phyloP scores from a whole-genome alignment of 2,888 invertebrate genomes.

The Platerodrilus igneus region DNA sequence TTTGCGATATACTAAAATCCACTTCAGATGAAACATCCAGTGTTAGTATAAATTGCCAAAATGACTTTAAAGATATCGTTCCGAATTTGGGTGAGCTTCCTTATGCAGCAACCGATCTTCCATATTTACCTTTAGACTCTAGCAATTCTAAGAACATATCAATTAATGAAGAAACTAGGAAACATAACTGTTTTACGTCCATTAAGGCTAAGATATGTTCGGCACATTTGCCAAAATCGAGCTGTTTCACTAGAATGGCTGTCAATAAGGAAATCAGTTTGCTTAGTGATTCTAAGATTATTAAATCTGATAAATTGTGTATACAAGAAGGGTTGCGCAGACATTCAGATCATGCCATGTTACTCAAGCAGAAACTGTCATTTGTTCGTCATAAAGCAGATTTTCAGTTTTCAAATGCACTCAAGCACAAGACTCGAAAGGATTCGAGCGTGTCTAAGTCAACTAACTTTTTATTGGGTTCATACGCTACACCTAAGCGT shows the following conservation, averaged over 20 bases:
- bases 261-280: slow-evolving; percentile 47
- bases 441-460: slow-evolving; percentile 43
- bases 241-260: slow-evolving; percentile 45
- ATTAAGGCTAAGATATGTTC: slow-evolving; percentile 48
- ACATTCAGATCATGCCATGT: slow-evolving; percentile 30
- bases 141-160: slow-evolving; percentile 45
- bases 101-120: slow-evolving; percentile 19
- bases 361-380: slow-evolving; percentile 28
- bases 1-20: slow-evolving; percentile 48
- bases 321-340: slow-evolving; percentile 23
- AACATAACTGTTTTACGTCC: slow-evolving; percentile 45
- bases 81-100: slow-evolving; percentile 23
- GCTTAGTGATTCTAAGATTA: slow-evolving; percentile 38
- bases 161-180: slow-evolving; percentile 39
- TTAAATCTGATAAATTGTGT: slow-evolving; percentile 32
- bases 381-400: slow-evolving; percentile 23
- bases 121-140: slow-evolving; percentile 13
- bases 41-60: slow-evolving; percentile 19
- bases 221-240: slow-evolving; percentile 47
- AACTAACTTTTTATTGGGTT: slow-evolving; percentile 43
- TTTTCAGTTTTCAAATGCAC: slow-evolving; percentile 34
- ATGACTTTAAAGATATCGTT: slow-evolving; percentile 18
- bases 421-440: slow-evolving; percentile 36
- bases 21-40: slow-evolving; percentile 41
- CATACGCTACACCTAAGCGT: slow-evolving; percentile 36